Base-by-base conservation (phyloP, 2,888 invertebrate genomes). In the Pseudanteris insignis region DNA sequence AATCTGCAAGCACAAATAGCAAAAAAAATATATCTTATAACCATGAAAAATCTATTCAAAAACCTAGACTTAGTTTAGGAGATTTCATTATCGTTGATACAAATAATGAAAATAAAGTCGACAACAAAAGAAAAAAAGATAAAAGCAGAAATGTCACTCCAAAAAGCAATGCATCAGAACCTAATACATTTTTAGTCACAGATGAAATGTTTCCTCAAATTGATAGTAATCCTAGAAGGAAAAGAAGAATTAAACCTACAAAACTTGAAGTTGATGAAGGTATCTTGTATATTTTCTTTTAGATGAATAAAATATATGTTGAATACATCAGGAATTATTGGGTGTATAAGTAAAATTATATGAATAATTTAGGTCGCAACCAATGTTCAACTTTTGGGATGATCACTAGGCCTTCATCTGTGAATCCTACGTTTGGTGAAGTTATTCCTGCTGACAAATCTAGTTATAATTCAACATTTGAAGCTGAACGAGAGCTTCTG, bases 221-320 rank as follows among this genome's bases (percentile, higher is more conserved):
- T 36, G 54, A 61, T 47, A 13, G 55, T 8, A 66, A 61, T 37
- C 43, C 43, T 28, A 62, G 48, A 21, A 64, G 57, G 40, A 68
- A 54, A 21, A 54, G 72, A 28, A 68, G 73, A 51, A 73, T 75
- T 14, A 75, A 75, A 25, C 75, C 75, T 5, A 75, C 75, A 10
- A 65, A 67, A 46, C 62, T 75, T 33, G 62, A 66, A 5, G 60
- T 60, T 33, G 55, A 64, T 10, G 64, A 65, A 69, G 72, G 73
- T 71, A 67, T 29, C n/a, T n/a, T n/a, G n/a, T n/a, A n/a, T n/a
- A n/a, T n/a, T n/a, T n/a, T n/a, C n/a, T n/a, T n/a, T n/a, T n/a
- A n/a, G n/a, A n/a, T n/a, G n/a, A n/a, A n/a, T n/a, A n/a, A n/a
- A n/a, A n/a, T n/a, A n/a, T n/a, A n/a, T n/a, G n/a, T n/a, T n/a